Evolutionary conservation across 2,888 invertebrate genomes (phyloP), one percentile per base, ranked within the genome.

Genomic region (Trachelus iudaicus): DNA sequence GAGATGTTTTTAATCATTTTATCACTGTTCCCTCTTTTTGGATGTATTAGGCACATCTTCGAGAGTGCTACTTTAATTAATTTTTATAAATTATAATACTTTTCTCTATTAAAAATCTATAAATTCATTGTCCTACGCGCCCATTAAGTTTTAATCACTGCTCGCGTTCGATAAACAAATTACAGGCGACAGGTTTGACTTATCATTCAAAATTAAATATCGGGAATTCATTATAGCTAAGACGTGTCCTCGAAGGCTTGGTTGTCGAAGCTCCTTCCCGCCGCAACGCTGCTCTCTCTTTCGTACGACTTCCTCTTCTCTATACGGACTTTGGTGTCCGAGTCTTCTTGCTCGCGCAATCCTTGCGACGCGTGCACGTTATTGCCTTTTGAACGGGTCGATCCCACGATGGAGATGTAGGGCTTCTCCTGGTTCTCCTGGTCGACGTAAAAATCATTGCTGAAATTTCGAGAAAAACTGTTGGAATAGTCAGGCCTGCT

Each of bases 401-500:
- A 35, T 37, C 33, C 40, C 15, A 31, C 13, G 1, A 13, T 56
- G 56, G 35, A 56, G 75, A 33, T 13, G 75, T 31, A 56, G 34
- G 31, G 37, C 0, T 75, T 75, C 56, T 11, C 30, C 37, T 56
- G 69, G 3, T 23, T 68, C 15, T 40, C 15, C 23, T 56, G 1
- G 34, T 1, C 56, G 23, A 23, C 56, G 2, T 56, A 9, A 56
- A 23, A 56, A 56, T 56, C 23, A 9, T 23, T 56, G 23, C 2
- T 56, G 56, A 9, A 9, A 9, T 56, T 56, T 23, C 9, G 1
- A 9, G 9, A 23, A 56, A 73, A 81, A 56, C 69, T 73, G 71
- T 79, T 84, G 0, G 81, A 79, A 75, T 37, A 77, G 9, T 75
- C 80, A 1, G 81, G 73, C n/a, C 69, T 77, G 1, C 77, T 71